Percentiles rank a stretch among this genome's conserved stretches.
phyloP scores from a whole-genome alignment of 2,888 invertebrate genomes.

The Eulithis testata region DNA sequence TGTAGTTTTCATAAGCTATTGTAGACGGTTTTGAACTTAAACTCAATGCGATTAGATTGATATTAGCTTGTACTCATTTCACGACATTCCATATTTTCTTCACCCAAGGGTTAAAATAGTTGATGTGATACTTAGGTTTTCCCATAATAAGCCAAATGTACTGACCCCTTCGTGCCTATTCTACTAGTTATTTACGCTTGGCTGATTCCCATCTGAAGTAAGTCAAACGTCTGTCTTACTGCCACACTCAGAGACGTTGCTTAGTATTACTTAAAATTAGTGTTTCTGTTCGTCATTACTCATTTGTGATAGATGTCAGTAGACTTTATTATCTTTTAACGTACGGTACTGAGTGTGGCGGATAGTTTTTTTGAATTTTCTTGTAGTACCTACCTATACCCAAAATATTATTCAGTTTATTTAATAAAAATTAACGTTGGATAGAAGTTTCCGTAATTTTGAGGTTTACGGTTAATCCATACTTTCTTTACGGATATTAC shows the following conservation, averaged over 20 bases:
- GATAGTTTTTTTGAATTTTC: too few relatives aligned
- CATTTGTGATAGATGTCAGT: too few relatives aligned
- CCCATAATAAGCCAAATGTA: slow-evolving; percentile 81
- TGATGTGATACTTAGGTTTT: slow-evolving; percentile 80
- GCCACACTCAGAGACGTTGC: too few relatives aligned
- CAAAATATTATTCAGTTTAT: too few relatives aligned
- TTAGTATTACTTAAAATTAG: too few relatives aligned
- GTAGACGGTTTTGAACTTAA: slow-evolving; percentile 17
- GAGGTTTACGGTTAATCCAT: neutral
- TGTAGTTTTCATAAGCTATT: slow-evolving; percentile 1
- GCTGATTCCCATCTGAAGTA: slow-evolving; percentile 23
- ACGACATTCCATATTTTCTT: slow-evolving; percentile 66
- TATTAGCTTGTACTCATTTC: slow-evolving; percentile 24
- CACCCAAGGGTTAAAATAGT: slow-evolving; percentile 69
- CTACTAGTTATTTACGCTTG: slow-evolving; percentile 59
- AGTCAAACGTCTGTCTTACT: too few relatives aligned
- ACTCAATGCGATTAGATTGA: slow-evolving; percentile 2
- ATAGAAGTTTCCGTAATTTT: neutral
- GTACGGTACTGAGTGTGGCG: too few relatives aligned
- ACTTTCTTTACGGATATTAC: neutral
- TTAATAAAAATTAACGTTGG: neutral
- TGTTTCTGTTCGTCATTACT: neutral
- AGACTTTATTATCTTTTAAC: too few relatives aligned
- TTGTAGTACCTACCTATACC: neutral
- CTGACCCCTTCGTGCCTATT: slow-evolving; percentile 84